phyloP scores from a whole-genome alignment of 2,113 vertebrate genomes.

The Boulengeromyrus knoepffleri region DNA sequence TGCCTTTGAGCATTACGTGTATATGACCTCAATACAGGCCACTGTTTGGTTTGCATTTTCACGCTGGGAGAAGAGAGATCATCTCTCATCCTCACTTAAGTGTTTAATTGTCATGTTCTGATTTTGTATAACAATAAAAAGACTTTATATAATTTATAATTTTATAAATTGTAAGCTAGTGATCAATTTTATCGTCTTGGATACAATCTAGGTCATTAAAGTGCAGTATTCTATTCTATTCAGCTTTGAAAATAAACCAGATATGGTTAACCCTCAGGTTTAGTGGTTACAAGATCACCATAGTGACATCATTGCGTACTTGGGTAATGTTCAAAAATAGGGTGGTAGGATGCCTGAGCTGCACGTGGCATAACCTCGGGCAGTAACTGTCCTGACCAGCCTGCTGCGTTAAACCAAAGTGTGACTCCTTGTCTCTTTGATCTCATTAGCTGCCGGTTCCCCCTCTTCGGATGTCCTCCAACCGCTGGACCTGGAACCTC shows the following conservation, averaged over 20 bases:
- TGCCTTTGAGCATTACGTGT: background rate
- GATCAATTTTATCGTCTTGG: background rate
- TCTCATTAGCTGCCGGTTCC: slow-evolving; percentile 77
- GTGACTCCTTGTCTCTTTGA: background rate
- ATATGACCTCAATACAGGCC: background rate
- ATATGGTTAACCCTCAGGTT: background rate
- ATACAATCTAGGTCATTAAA: background rate
- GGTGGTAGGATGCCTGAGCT: background rate
- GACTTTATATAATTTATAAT: background rate
- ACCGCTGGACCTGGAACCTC: slow-evolving; percentile 81
- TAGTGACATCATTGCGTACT: background rate
- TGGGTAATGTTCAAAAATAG: background rate
- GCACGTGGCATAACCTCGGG: background rate
- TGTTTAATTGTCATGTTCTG: background rate
- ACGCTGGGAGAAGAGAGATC: background rate
- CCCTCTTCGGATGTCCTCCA: slow-evolving; percentile 69
- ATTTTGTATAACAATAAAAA: background rate
- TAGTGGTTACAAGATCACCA: background rate
- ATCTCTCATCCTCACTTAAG: background rate
- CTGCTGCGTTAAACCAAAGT: background rate
- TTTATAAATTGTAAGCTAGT: background rate
- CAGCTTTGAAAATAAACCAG: background rate
- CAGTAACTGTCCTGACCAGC: background rate
- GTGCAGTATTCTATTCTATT: background rate
- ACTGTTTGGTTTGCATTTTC: background rate